A percentile compares a stretch with the other conserved stretches of the same genome.
Evolutionary conservation across 2,888 invertebrate species (phyloP).

Genomic region (Drosophila villosipedis): DNA sequence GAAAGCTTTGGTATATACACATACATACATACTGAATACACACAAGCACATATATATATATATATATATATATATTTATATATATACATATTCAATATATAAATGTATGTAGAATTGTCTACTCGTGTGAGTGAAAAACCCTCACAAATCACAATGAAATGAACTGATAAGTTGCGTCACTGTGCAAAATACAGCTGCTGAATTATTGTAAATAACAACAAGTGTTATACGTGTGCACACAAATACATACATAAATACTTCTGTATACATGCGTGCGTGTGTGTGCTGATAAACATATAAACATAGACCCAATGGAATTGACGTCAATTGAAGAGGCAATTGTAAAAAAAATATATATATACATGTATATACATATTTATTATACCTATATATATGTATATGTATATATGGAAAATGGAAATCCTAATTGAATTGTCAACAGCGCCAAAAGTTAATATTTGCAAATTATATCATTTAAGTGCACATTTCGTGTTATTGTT

Average conservation of each 20-base stretch:
- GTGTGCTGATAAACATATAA: constrained; percentile 1
- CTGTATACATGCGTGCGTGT: background rate
- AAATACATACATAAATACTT: no score
- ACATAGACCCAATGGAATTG: constrained; percentile 30
- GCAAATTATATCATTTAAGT: background rate
- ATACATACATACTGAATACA: background rate
- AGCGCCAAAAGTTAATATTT: background rate
- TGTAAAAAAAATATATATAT: background rate
- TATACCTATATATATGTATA: background rate
- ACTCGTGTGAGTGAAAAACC: constrained; percentile 3
- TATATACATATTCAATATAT: background rate
- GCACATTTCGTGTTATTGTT: background rate
- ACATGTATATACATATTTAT: background rate
- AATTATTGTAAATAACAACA: constrained; percentile 41
- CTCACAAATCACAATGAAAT: constrained; percentile 39
- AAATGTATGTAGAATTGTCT: background rate
- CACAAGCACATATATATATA: background rate
- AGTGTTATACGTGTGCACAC: background rate
- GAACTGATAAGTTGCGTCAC: constrained; percentile 29
- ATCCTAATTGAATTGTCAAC: background rate
- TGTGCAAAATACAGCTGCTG: constrained; percentile 35
- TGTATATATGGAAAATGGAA: background rate
- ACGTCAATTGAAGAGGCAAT: constrained; percentile 41
- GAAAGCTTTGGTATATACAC: background rate
- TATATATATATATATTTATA: no score